phyloP scores from a whole-genome alignment of 2,797 vertebrate genomes.

The Gastrophryne carolinensis region DNA sequence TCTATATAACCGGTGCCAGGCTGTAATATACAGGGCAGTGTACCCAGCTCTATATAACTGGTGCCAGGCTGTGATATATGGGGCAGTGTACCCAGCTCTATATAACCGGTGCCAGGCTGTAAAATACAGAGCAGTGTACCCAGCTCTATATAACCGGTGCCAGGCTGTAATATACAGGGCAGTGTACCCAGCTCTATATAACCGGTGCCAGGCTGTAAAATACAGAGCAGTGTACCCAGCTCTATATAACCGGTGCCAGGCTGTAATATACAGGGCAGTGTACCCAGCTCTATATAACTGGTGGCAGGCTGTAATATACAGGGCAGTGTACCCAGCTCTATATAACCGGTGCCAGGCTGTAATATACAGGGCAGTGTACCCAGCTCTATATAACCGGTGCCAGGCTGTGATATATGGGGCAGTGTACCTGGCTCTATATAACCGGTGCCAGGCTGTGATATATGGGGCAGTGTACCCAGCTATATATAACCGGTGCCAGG shows the following conservation, averaged over 20 bases:
- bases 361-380: not conserved
- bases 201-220: too few relatives aligned
- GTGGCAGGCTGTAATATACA: not conserved
- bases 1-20: not conserved
- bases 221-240: too few relatives aligned
- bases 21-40: not conserved
- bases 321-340: not conserved
- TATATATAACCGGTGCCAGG: not conserved
- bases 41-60: not conserved
- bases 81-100: not conserved
- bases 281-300: not conserved
- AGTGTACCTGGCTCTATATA: too few relatives aligned
- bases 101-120: not conserved
- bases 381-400: not conserved
- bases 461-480: not conserved
- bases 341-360: not conserved
- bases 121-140: not conserved
- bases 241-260: too few relatives aligned
- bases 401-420: not conserved
- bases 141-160: not conserved
- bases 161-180: too few relatives aligned
- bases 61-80: not conserved
- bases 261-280: not conserved
- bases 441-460: not conserved
- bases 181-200: too few relatives aligned